Conservation (phyloP, 2,797 vertebrate species). For the Sarcoramphus papa region DNA sequence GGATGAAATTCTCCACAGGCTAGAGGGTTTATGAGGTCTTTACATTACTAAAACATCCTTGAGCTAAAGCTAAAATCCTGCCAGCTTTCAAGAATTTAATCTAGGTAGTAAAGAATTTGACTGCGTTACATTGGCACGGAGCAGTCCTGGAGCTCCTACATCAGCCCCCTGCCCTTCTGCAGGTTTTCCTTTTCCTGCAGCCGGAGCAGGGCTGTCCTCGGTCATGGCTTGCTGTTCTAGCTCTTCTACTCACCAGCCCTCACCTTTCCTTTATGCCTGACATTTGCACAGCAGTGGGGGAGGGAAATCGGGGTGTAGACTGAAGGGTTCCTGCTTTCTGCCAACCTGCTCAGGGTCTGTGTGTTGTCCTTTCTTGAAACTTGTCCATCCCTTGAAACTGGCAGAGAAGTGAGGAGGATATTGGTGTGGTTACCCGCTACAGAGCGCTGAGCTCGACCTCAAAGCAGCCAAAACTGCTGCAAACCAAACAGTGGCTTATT, state of each 20-base stretch:
- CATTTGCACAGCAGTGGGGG: neutral
- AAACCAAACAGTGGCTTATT: fast-evolving
- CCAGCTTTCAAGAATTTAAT: neutral
- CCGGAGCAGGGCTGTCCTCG: fast-evolving
- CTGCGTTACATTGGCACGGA: fast-evolving
- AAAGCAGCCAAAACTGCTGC: neutral
- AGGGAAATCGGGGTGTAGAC: fast-evolving
- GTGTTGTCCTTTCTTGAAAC: neutral
- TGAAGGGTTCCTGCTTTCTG: neutral
- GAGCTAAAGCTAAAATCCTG: neutral
- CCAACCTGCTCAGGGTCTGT: neutral
- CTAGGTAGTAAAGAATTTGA: neutral
- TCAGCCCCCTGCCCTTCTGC: neutral
- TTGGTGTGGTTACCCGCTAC: fast-evolving
- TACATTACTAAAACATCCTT: neutral
- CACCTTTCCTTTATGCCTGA: neutral
- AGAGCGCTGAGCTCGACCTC: neutral
- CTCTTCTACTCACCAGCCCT: neutral
- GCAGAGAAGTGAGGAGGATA: neutral
- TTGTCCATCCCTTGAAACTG: neutral
- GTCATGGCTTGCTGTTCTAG: too few relatives aligned
- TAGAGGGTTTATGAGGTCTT: neutral
- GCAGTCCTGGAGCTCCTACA: neutral
- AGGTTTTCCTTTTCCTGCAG: neutral
- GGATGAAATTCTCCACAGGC: neutral